Conservation (phyloP, 2,113 vertebrate genomes). For the Cyphomyrus plagiostoma region DNA sequence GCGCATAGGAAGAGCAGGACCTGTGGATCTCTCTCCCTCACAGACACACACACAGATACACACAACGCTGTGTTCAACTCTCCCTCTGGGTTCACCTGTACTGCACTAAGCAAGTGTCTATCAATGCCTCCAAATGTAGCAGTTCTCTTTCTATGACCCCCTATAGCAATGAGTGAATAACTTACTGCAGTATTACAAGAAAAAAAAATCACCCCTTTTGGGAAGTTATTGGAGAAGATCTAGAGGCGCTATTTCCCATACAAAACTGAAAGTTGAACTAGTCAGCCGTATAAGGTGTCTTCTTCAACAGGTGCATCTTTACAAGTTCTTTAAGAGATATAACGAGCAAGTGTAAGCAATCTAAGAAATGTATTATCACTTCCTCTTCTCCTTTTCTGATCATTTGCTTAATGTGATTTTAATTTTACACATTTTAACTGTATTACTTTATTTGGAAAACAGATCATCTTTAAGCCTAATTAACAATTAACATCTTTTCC, state of each 20-base stretch:
- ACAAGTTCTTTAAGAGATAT: not conserved
- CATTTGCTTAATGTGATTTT: not conserved
- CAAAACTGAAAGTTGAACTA: slow-evolving; percentile 4
- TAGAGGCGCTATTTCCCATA: slow-evolving; percentile 6
- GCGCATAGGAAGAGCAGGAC: not conserved
- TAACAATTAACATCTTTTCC: not conserved
- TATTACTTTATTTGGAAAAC: not conserved
- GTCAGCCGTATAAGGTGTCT: not conserved
- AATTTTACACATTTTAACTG: not conserved
- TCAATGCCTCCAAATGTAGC: slow-evolving; percentile 32
- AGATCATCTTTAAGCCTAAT: not conserved
- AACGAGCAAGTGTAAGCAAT: not conserved
- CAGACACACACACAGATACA: not conserved
- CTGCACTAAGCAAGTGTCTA: slow-evolving; percentile 23
- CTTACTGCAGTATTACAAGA: slow-evolving; percentile 53
- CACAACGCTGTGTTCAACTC: not conserved
- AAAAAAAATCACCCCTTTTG: slow-evolving; percentile 51
- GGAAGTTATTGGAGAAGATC: slow-evolving; percentile 24
- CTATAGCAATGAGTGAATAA: slow-evolving; percentile 64
- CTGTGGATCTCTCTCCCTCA: not conserved
- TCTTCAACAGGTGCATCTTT: not conserved
- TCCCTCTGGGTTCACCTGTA: slow-evolving; percentile 29
- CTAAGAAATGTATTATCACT: not conserved
- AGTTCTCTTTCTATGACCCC: slow-evolving; percentile 47
- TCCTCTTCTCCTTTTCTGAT: not conserved